Percentiles rank a stretch among this genome's conserved stretches.
These are phyloP conservation scores for Spodoptera picta DNA, from an alignment of 2,888 invertebrate genomes.

Conservation along the genomic window DNA sequence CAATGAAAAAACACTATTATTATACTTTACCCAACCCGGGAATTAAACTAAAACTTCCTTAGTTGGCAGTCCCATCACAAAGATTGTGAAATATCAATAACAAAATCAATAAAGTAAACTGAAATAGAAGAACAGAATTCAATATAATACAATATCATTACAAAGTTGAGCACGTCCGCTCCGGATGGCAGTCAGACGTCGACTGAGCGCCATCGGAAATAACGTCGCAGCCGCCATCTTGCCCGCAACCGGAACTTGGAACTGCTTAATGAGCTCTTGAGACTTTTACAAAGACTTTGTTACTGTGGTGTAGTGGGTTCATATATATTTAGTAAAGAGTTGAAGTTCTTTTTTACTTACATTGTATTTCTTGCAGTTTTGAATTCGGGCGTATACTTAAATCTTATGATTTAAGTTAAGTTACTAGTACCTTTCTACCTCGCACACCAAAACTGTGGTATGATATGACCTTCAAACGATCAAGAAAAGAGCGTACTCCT, in stretches of 20 bases:
- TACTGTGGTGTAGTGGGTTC: neutral
- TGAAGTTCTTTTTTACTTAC: no score
- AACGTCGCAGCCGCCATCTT: constrained; percentile 60
- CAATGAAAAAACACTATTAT: no score
- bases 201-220: constrained; percentile 56
- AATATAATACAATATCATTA: constrained; percentile 43
- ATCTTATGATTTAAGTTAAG: no score
- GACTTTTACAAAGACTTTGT: constrained; percentile 28
- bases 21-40: no score
- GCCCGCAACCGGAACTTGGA: constrained; percentile 50
- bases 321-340: neutral
- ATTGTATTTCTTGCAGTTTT: no score
- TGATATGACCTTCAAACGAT: no score
- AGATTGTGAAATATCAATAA: neutral
- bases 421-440: no score
- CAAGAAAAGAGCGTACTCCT: no score
- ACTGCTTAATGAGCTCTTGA: constrained; percentile 58
- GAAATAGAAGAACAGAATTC: constrained; percentile 8
- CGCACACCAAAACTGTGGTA: no score
- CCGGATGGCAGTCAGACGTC: constrained; percentile 56
- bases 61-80: no score
- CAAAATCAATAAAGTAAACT: neutral
- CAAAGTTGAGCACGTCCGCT: constrained; percentile 45
- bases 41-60: no score
- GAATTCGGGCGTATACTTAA: no score